These are phyloP conservation scores for Mastigias papua DNA, from an alignment of 30 jellyfish, hydroid and myxozoan genomes.

Conservation along the genomic window DNA sequence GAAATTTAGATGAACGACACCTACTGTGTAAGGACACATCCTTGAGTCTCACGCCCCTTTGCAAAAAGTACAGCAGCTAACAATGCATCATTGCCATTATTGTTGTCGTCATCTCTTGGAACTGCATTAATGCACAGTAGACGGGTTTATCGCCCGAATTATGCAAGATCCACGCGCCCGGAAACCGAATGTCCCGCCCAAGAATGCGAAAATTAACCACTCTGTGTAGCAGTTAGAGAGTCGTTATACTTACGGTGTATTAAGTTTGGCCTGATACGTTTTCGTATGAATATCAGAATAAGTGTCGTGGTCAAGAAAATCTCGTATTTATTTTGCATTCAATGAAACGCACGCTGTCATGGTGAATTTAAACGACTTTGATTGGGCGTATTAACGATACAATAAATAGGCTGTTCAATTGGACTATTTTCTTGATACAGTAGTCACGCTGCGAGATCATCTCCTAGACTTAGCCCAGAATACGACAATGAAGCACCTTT, in stretches of 20 bases:
- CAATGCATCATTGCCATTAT: too few relatives aligned
- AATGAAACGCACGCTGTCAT: constrained; percentile 43
- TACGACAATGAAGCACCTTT: constrained; percentile 45
- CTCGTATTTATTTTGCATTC: constrained; percentile 29
- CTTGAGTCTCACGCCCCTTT: too few relatives aligned
- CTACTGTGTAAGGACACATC: too few relatives aligned
- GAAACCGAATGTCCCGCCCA: constrained; percentile 55
- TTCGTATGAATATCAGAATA: constrained; percentile 17
- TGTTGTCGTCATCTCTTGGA: not conserved
- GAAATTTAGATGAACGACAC: too few relatives aligned
- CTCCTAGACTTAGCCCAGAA: constrained; percentile 34
- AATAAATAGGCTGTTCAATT: constrained; percentile 16
- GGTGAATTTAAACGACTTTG: constrained; percentile 17
- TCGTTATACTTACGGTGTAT: not conserved
- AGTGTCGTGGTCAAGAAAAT: constrained; percentile 31
- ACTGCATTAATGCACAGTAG: not conserved
- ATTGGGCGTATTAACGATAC: constrained; percentile 37
- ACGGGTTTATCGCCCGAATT: not conserved
- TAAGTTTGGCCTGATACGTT: not conserved
- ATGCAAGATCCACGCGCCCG: constrained; percentile 53
- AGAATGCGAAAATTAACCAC: constrained; percentile 13
- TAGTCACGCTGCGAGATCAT: constrained; percentile 57
- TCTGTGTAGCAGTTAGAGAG: not conserved
- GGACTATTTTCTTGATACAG: constrained; percentile 23
- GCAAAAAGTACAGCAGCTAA: too few relatives aligned